Conservation (phyloP, 2,797 vertebrate species). For the Myotis myotis region DNA sequence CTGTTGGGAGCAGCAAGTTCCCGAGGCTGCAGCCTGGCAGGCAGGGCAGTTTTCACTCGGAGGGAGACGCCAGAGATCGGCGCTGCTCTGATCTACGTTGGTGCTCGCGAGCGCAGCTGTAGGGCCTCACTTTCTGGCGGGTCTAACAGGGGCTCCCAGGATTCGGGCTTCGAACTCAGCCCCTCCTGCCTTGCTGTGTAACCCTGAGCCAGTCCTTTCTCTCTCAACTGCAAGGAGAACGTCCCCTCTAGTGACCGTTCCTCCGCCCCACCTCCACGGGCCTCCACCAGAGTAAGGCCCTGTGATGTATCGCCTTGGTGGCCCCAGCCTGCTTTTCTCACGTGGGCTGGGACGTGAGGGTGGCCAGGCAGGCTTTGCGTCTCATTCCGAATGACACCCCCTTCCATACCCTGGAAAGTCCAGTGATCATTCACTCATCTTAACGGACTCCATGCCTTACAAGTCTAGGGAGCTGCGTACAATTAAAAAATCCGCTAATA, state of each 20-base stretch:
- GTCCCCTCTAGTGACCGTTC: background rate
- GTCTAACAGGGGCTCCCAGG: background rate
- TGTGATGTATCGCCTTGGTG: too few relatives aligned
- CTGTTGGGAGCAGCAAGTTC: background rate
- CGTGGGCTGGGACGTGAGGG: background rate
- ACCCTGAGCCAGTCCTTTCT: background rate
- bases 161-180: background rate
- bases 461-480: background rate
- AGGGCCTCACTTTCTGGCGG: background rate
- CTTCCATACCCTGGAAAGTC: background rate
- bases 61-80: background rate
- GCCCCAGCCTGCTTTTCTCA: background rate
- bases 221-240: background rate
- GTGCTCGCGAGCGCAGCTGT: background rate
- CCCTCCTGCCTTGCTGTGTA: background rate
- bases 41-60: background rate
- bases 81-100: fast-evolving
- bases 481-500: background rate
- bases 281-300: background rate
- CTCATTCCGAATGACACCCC: background rate
- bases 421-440: background rate
- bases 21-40: background rate
- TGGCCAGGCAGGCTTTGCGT: background rate
- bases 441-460: background rate
- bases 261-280: background rate